These are phyloP conservation scores for Anticlea derivata DNA, from an alignment of 2,888 invertebrate genomes.

Conservation along the genomic window DNA sequence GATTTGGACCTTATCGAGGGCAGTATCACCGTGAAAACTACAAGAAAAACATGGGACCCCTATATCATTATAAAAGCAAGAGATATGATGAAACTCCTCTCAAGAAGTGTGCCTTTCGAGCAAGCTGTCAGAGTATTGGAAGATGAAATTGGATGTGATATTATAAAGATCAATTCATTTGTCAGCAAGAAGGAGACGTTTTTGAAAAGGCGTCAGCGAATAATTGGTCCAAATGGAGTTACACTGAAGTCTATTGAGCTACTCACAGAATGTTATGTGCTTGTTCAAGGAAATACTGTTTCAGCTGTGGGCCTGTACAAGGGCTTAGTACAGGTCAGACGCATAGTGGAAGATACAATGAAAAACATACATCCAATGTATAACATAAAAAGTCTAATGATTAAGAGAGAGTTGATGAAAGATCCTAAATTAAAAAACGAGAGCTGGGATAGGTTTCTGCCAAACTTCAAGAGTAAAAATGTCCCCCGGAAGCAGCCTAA, in stretches of 20 bases:
- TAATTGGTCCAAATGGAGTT: slow-evolving; percentile 99
- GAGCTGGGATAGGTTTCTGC: slow-evolving; percentile 98
- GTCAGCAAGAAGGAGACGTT: slow-evolving; percentile 97
- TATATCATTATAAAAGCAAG: slow-evolving; percentile 98
- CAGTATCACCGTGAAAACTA: slow-evolving; percentile 97
- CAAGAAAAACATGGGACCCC: slow-evolving; percentile 99
- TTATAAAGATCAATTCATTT: slow-evolving; percentile 97
- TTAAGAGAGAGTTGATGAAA: slow-evolving; percentile 96
- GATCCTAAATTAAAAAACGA: slow-evolving; percentile 96
- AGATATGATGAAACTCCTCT: slow-evolving; percentile 97
- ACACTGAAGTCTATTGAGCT: slow-evolving; percentile 98
- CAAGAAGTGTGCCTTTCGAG: slow-evolving; percentile 98
- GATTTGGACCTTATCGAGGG: slow-evolving; percentile 97
- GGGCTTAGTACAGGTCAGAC: slow-evolving; percentile 93
- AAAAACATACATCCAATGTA: slow-evolving; percentile 99
- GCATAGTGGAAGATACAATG: slow-evolving; percentile 98
- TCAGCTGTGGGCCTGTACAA: slow-evolving; percentile 97
- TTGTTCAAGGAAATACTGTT: slow-evolving; percentile 99
- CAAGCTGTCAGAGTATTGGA: slow-evolving; percentile 94
- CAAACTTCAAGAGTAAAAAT: slow-evolving; percentile 95
- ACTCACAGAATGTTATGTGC: slow-evolving; percentile 97
- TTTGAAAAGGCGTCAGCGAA: slow-evolving; percentile 95
- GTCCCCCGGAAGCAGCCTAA: slow-evolving; percentile 95
- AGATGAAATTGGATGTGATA: slow-evolving; percentile 96
- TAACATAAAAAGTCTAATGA: slow-evolving; percentile 98